Conservation (phyloP, 1,140 invertebrate species). For the Samia ricini region DNA sequence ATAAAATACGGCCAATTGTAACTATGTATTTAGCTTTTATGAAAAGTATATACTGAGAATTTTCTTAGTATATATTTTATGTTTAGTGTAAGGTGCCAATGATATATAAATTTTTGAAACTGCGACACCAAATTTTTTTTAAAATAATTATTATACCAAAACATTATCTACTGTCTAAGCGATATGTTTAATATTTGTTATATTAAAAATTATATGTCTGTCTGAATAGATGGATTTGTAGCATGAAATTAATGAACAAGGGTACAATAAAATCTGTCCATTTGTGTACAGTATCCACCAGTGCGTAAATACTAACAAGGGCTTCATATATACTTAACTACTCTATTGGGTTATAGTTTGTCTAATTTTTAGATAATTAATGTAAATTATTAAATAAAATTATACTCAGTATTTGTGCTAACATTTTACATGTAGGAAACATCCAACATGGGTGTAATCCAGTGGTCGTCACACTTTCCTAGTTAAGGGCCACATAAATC, state of each 20-base stretch:
- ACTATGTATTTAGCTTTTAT: not conserved
- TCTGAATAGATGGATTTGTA: not conserved
- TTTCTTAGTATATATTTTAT: not conserved
- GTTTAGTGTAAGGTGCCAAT: constrained; percentile 10
- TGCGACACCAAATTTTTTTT: constrained; percentile 14
- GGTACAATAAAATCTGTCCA: not conserved
- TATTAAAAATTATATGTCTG: not conserved
- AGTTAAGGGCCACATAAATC: no score
- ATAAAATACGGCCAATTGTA: not conserved
- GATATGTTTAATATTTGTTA: not conserved
- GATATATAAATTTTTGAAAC: constrained; percentile 19
- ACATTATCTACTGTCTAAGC: no score
- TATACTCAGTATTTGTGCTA: no score
- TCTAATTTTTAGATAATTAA: no score
- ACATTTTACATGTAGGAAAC: no score
- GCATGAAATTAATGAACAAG: not conserved
- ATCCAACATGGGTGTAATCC: no score
- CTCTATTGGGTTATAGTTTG: no score
- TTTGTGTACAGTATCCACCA: not conserved
- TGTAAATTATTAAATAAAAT: no score
- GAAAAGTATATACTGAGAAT: not conserved
- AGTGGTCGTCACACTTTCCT: no score
- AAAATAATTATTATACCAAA: not conserved
- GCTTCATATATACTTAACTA: no score
- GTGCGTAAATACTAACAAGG: not conserved